Percentiles rank a stretch among this genome's conserved stretches.
Evolutionary conservation across 1,140 invertebrate species (phyloP).

Genomic region (Eufriesea mexicana): DNA sequence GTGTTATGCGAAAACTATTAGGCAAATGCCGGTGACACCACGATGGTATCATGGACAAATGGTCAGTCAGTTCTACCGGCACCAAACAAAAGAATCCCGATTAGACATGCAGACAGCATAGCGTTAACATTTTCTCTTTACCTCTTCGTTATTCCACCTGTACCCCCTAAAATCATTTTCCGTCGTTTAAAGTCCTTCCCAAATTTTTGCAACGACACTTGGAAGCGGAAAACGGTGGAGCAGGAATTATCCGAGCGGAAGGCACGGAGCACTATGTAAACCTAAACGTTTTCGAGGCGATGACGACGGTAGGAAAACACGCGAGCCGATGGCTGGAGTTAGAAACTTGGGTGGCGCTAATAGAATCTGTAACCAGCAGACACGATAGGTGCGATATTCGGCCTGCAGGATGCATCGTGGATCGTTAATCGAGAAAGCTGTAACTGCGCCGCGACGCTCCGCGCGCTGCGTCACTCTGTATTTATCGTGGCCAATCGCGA

Average conservation of each 20-base stretch:
- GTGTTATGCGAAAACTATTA: too few species aligned
- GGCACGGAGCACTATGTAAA: not conserved
- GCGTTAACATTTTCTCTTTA: too few species aligned
- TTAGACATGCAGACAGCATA: too few species aligned
- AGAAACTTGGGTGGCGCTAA: constrained; percentile 37
- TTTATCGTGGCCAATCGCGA: constrained; percentile 51
- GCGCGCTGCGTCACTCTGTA: constrained; percentile 22
- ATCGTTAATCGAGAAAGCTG: constrained; percentile 59
- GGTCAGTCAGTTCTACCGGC: too few species aligned
- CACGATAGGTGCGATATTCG: constrained; percentile 51
- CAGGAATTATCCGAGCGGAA: not conserved
- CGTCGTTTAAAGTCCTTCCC: too few species aligned
- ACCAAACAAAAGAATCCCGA: too few species aligned
- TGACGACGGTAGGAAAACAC: not conserved
- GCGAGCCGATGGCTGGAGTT: not conserved
- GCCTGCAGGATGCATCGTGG: constrained; percentile 31
- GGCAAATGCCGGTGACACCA: too few species aligned
- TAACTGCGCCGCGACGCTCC: constrained; percentile 21
- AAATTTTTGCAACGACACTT: too few species aligned
- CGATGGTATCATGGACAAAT: too few species aligned
- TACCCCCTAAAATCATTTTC: not conserved
- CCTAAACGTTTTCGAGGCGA: not conserved
- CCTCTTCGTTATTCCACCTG: not conserved
- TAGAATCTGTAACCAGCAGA: constrained; percentile 46
- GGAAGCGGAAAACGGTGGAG: not conserved